phyloP scores from a whole-genome alignment of 2,797 vertebrate genomes.

The Gorsachius magnificus region DNA sequence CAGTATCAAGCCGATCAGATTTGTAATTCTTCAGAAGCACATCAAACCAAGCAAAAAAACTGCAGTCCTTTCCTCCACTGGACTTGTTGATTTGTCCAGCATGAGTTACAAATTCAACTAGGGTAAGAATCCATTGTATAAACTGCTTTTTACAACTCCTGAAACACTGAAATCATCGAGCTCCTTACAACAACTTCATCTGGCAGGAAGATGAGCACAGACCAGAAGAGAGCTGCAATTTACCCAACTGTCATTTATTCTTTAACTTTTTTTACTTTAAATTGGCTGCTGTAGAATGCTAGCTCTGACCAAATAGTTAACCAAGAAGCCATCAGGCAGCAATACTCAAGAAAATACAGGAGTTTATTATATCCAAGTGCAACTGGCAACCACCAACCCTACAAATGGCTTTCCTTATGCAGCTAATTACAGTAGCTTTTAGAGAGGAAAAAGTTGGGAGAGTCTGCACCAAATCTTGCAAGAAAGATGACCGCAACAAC shows the following conservation, averaged over 20 bases:
- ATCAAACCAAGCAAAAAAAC: slow-evolving; percentile 45
- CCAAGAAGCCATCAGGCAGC: neutral
- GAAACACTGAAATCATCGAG: neutral
- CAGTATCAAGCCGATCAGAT: slow-evolving; percentile 34
- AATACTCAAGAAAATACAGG: neutral
- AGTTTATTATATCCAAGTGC: neutral
- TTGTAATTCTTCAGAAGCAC: slow-evolving; percentile 55
- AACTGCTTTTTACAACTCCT: neutral
- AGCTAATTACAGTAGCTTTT: neutral
- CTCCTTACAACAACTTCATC: neutral
- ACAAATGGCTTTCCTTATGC: neutral
- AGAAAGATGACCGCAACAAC: neutral
- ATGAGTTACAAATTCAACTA: neutral
- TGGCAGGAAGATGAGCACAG: neutral
- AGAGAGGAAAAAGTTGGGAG: neutral
- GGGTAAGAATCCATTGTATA: neutral
- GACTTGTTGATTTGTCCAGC: neutral
- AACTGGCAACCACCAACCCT: neutral
- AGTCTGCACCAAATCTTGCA: neutral
- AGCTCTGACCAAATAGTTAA: neutral
- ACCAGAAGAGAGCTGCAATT: neutral
- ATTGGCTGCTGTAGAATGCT: neutral
- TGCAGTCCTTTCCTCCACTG: neutral
- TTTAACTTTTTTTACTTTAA: neutral
- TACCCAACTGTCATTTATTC: neutral